Evolutionary conservation across 2,113 vertebrate species (phyloP).

Genomic region (Myotis yumanensis): DNA sequence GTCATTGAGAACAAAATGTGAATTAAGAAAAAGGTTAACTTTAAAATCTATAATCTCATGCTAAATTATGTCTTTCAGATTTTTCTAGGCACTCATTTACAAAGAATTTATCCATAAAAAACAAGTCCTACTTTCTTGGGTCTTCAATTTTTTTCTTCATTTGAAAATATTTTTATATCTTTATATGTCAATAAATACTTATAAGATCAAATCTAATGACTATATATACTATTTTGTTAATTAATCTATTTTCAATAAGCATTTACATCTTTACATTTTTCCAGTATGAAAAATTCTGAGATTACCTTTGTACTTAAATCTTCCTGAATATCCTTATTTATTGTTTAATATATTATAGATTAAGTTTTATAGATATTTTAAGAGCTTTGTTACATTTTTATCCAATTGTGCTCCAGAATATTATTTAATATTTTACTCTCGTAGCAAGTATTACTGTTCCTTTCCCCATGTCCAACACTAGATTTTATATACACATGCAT

Average conservation of each 20-base stretch:
- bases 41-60: neutral
- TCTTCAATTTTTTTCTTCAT: neutral
- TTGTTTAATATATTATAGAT: neutral
- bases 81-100: neutral
- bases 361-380: neutral
- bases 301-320: neutral
- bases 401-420: neutral
- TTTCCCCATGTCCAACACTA: neutral
- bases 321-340: neutral
- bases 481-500: neutral
- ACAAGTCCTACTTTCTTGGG: neutral
- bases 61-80: neutral
- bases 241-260: neutral
- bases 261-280: neutral
- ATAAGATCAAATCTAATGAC: neutral
- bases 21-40: neutral
- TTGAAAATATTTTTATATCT: neutral
- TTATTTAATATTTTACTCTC: neutral
- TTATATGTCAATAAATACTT: neutral
- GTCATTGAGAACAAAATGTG: neutral
- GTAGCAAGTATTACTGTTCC: neutral
- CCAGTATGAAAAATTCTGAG: neutral
- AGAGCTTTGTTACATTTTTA: neutral
- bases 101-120: neutral
- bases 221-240: neutral